Evolutionary conservation across 1,140 invertebrate species (phyloP), one percentile per base, ranked within the genome.

Genomic region (Prorops nasuta): DNA sequence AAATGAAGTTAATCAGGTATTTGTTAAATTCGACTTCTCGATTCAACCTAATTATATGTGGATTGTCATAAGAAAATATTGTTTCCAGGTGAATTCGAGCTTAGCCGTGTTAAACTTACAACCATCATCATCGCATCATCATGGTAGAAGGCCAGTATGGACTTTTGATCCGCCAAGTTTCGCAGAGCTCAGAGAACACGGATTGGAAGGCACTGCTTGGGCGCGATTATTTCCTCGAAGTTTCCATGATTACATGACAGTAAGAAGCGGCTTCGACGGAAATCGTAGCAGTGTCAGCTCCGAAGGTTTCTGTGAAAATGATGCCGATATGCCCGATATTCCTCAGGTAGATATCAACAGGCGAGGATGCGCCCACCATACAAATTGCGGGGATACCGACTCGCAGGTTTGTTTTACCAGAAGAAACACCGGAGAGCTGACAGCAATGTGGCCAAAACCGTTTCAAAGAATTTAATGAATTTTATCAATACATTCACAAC

Each of bases 221-320:
- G n/a, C n/a, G n/a, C 59, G 71, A 20, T 12, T 76, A n/a, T 76
- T 73, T 51, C 63, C 69, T 2, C 66, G 73, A 9, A 69, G 75
- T 17, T 76, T 75, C 40, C 65, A 71, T 2, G 66, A 66, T n/a
- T 37, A 75, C 43, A 76, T 68, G 50, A 60, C 67, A 41, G 58
- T 66, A 50, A 56, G 54, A 18, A 42, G 50, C 40, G 61, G 60
- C 12, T 58, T 69, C 12, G 90, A 92, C 70, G 91, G 91, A 6
- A 95, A 94, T 75, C 82, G 92, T 36, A 96, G 92, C 43, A 95
- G 92, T 69, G 88, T 94, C 15, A 94, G 92, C 56, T 95, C 92
- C 58, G 94, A 98, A 79, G 94, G 94, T 24, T 97, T 97, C 70
- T 96, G 94, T 76, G 92, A 96, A 76, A 94, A 94, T 67, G 90